Percentiles rank a stretch among this genome's conserved stretches.
phyloP scores from a whole-genome alignment of 1,140 invertebrate species.

The Drosophila pseudoobscura region DNA sequence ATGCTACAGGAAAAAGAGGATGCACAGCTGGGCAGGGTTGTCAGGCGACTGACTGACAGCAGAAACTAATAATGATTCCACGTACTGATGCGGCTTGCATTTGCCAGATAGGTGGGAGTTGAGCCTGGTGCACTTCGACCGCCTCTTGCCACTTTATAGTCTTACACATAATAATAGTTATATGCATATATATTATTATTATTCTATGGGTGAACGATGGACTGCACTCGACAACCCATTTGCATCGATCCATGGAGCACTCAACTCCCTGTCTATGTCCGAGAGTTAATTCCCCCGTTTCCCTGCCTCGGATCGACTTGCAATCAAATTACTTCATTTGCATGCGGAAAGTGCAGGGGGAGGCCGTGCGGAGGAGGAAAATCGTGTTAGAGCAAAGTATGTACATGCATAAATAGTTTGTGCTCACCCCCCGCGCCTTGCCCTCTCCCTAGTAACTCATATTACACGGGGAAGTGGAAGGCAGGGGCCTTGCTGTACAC shows the following conservation, averaged over 20 bases:
- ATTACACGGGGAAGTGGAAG: constrained; percentile 38
- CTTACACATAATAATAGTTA: too few species aligned
- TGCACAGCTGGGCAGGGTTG: constrained; percentile 9
- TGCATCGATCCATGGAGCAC: neutral
- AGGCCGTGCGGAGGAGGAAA: neutral
- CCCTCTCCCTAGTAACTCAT: constrained; percentile 25
- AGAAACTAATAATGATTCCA: too few species aligned
- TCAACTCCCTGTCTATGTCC: constrained; percentile 1
- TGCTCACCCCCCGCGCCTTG: neutral
- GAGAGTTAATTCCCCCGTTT: constrained; percentile 13
- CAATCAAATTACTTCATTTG: constrained; percentile 56
- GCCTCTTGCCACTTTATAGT: too few species aligned
- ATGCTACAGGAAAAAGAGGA: constrained; percentile 33
- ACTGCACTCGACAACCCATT: constrained; percentile 38
- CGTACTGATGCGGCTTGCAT: too few species aligned
- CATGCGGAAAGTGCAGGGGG: constrained; percentile 25
- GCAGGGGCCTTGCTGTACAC: constrained; percentile 35
- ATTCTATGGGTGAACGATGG: too few species aligned
- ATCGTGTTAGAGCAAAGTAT: constrained; percentile 29
- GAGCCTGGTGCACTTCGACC: too few species aligned
- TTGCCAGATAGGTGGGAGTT: too few species aligned
- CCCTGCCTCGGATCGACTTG: constrained; percentile 3
- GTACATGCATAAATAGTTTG: constrained; percentile 45
- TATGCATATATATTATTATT: too few species aligned
- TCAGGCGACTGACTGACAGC: neutral